Percentiles rank a stretch among this genome's conserved stretches.
These are phyloP conservation scores for Cygnus olor DNA, from an alignment of 2,797 vertebrate genomes.

Conservation along the genomic window DNA sequence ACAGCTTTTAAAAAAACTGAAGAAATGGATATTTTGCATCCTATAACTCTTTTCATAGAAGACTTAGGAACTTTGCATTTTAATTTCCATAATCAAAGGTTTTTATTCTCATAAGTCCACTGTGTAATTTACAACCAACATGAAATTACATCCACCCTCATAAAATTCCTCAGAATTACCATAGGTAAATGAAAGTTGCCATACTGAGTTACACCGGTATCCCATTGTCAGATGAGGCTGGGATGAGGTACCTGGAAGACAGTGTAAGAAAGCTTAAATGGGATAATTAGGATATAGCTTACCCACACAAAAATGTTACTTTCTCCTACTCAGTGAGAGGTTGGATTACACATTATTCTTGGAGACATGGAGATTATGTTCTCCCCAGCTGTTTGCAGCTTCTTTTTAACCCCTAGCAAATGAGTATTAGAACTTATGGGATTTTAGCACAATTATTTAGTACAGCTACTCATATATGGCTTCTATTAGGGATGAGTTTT, in stretches of 20 bases:
- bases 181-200: not conserved
- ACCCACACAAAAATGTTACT: not conserved
- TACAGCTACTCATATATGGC: not conserved
- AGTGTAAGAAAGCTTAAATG: not conserved
- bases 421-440: not conserved
- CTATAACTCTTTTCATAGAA: not conserved
- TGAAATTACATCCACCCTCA: not conserved
- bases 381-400: not conserved
- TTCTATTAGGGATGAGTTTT: not conserved
- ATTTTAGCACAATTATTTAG: not conserved
- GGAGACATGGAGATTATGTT: not conserved
- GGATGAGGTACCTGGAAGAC: not conserved
- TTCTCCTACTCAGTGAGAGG: not conserved
- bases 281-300: not conserved
- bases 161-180: not conserved
- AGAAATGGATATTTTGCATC: not conserved
- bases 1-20: not conserved
- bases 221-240: not conserved
- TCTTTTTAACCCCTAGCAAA: not conserved
- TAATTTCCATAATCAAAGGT: not conserved
- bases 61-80: not conserved
- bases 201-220: not conserved
- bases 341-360: not conserved
- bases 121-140: not conserved
- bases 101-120: not conserved